Evolutionary conservation across 2,113 vertebrate species (phyloP), one percentile per base, ranked within the genome.

Genomic region (Prunella himalayana): DNA sequence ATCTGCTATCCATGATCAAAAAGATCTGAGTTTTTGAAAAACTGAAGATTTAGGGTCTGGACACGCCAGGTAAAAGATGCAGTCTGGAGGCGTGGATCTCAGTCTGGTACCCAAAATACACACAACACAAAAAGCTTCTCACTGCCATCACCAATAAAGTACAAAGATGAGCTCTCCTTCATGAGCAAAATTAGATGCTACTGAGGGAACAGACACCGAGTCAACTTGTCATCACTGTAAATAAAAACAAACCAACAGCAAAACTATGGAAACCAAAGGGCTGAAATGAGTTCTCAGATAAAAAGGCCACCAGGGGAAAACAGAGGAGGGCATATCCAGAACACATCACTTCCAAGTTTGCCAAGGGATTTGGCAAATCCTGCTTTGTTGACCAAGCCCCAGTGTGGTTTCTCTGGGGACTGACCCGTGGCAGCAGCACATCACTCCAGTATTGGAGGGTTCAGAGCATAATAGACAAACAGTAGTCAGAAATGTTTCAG

Each of bases 1-100:
- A 86, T 93, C 82, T 90, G 51, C 79, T 88, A 45, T 15, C 33
- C 56, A 20, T 73, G 93, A 97, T 96, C 90, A 96, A 90, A 95
- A 90, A 88, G 37, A 60, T 30, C 28, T 65, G 80, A 27, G 56
- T 56, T 91, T 95, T 39, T 71, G 6, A 83, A 59, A 92, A 88
- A 53, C 8, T 18, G 49, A 24, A 93, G 85, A 88, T 69, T 78
- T 53, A 68, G 64, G 82, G 64, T 78, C 37, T 0, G 3, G 56
- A 27, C 53, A 37, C 0, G 0, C 8, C 41, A 61, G 70, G 79
- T 85, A 64, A 44, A 54, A 65, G 78, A 80, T 22, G 71, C 33
- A 61, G 63, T 1, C 4, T 0, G 2, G 37, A 23, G 35, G 79
- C 35, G 30, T 4, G 68, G 88, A 84, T 64, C 88, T 90, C 86